Evolutionary conservation across 2,888 invertebrate species (phyloP).

Genomic region (Leptinotarsa peninsularis): DNA sequence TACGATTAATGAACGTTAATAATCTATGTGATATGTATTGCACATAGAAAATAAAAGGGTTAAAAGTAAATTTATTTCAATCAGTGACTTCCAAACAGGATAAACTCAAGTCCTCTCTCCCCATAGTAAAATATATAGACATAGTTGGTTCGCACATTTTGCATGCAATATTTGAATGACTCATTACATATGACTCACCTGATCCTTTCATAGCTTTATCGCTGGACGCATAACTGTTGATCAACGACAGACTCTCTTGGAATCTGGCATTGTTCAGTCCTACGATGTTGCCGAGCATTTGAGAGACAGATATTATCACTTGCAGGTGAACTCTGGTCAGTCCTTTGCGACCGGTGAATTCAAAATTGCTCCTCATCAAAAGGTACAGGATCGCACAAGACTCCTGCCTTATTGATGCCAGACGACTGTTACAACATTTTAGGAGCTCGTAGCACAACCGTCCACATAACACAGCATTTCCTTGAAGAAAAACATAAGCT

Average conservation of each 20-base stretch:
- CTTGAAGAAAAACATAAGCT: constrained; percentile 62
- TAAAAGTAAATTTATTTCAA: too few species aligned
- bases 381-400: constrained; percentile 92
- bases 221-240: constrained; percentile 92
- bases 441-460: constrained; percentile 84
- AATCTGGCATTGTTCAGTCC: constrained; percentile 93
- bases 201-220: constrained; percentile 96
- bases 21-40: too few species aligned
- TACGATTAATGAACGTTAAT: too few species aligned
- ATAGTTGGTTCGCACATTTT: too few species aligned
- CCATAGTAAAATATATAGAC: too few species aligned
- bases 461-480: constrained; percentile 83
- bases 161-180: constrained; percentile 36
- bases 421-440: constrained; percentile 87
- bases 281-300: constrained; percentile 91
- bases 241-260: constrained; percentile 91
- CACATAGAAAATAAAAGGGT: too few species aligned
- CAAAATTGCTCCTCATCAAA: constrained; percentile 94
- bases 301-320: constrained; percentile 95
- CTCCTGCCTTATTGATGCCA: constrained; percentile 87
- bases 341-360: constrained; percentile 85
- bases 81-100: too few species aligned
- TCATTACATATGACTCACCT: constrained; percentile 68
- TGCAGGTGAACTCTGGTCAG: constrained; percentile 91
- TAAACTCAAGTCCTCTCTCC: too few species aligned